Evolutionary conservation across 2,888 invertebrate species (phyloP), one percentile per base, ranked within the genome.

Genomic region (Stomorhina lunata): DNA sequence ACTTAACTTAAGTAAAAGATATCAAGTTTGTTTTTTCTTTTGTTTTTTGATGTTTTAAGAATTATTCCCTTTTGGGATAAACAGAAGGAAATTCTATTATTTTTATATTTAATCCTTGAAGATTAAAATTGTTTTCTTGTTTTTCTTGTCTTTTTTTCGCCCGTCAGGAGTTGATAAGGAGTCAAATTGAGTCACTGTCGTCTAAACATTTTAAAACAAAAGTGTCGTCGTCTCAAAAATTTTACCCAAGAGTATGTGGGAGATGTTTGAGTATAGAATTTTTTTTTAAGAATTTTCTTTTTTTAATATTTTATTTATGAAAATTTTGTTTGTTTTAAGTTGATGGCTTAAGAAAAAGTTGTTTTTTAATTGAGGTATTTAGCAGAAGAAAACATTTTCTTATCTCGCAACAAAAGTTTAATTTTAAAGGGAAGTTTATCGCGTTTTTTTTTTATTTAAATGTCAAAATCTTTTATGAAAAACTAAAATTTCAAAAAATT

Each of bases 21-120:
- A n/a, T n/a, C n/a, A 63, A 53, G 43, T 43, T 45, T 57, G 53
- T 3, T 34, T 9, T 50, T 10, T 10, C 9, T 4, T 9, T 48
- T 22, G 3, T 10, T 29, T 3, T 43, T 25, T n/a, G n/a, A n/a
- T n/a, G n/a, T 40, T 27, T 3, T 27, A 27, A 43, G 20, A 22
- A 27, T 17, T 25, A 40, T 53, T 55, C 20, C 43, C 25, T 32
- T 45, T 34, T 34, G 66, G 50, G 22, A 57, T 66, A 34, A 66
- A 17, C n/a, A n/a, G n/a, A 32, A 22, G 25, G 32, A 75, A 53
- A 45, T 45, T 63, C 53, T 50, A 53, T 73, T 66, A 65, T 25
- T 66, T 43, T 50, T 37, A 66, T 34, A 25, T 76, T 66, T 66
- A 76, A 76, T 66, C 48, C 59, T 53, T 77, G 40, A 61, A 53